Conservation (phyloP, 2,888 invertebrate genomes). For the Amorpha juglandis region DNA sequence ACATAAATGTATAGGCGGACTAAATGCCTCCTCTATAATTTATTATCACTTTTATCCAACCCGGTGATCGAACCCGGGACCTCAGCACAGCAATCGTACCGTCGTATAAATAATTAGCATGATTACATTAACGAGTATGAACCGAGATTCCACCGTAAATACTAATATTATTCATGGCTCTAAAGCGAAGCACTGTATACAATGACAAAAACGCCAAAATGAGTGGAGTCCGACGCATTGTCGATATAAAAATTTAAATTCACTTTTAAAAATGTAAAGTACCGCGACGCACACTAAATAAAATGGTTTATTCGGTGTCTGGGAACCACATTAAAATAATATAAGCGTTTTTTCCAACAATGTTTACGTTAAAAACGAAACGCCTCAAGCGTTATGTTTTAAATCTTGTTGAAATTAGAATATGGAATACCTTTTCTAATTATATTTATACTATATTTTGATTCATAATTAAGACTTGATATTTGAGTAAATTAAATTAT, state of each 20-base stretch:
- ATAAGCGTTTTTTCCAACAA: background rate
- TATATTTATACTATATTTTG: no score
- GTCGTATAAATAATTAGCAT: no score
- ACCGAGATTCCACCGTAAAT: background rate
- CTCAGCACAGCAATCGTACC: no score
- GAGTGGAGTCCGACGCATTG: conserved; percentile 30
- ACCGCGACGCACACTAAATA: conserved; percentile 41
- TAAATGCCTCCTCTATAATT: no score
- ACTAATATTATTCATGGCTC: background rate
- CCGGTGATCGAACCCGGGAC: no score
- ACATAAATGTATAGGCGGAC: no score
- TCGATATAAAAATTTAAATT: conserved; percentile 33
- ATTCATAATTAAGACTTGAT: no score
- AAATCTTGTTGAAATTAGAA: background rate
- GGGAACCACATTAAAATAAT: conserved; percentile 21
- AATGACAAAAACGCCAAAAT: conserved; percentile 32
- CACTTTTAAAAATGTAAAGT: conserved; percentile 42
- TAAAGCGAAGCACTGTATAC: conserved; percentile 29
- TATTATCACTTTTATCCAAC: no score
- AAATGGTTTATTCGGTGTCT: conserved; percentile 41
- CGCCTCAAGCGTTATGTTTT: background rate
- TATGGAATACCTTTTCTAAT: no score
- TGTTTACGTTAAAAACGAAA: conserved; percentile 5
- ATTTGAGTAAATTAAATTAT: no score
- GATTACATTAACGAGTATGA: background rate